These are phyloP conservation scores for Lerista edwardsae DNA, from an alignment of 2,797 vertebrate species.

Conservation along the genomic window DNA sequence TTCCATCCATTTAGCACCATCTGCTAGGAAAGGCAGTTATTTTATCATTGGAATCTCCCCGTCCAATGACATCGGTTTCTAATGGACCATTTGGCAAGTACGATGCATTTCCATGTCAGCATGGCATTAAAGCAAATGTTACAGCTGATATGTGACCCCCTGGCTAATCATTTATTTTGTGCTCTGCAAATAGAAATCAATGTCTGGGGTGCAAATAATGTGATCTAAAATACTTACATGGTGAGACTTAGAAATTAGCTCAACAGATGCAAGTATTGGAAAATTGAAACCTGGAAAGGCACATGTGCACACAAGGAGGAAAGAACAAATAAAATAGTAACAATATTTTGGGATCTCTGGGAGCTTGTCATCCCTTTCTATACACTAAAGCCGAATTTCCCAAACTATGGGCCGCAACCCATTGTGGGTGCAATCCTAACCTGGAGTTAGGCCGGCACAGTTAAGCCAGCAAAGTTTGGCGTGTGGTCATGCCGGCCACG, in stretches of 20 bases:
- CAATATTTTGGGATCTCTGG: background rate
- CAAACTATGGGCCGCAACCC: background rate
- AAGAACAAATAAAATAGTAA: background rate
- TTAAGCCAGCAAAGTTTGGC: no score
- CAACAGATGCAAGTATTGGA: slow-evolving; percentile 40
- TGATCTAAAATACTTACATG: slow-evolving; percentile 42
- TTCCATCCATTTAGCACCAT: slow-evolving; percentile 51
- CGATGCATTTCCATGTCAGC: background rate
- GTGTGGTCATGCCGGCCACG: no score
- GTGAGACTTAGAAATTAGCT: slow-evolving; percentile 52
- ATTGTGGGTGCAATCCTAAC: no score
- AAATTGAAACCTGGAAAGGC: slow-evolving; percentile 28
- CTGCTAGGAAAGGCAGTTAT: slow-evolving; percentile 53
- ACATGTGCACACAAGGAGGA: background rate
- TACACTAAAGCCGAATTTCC: background rate
- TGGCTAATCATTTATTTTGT: slow-evolving; percentile 64
- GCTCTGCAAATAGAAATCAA: slow-evolving; percentile 62
- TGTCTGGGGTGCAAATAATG: slow-evolving; percentile 49
- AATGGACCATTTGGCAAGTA: slow-evolving; percentile 74
- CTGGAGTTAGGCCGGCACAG: no score
- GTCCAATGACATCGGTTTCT: slow-evolving; percentile 66
- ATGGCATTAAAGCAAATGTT: slow-evolving; percentile 47
- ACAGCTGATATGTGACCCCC: slow-evolving; percentile 55
- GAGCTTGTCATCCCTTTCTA: background rate
- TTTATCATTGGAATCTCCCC: slow-evolving; percentile 63